phyloP scores from a whole-genome alignment of 2,888 invertebrate genomes.

The Torymus tubicola region DNA sequence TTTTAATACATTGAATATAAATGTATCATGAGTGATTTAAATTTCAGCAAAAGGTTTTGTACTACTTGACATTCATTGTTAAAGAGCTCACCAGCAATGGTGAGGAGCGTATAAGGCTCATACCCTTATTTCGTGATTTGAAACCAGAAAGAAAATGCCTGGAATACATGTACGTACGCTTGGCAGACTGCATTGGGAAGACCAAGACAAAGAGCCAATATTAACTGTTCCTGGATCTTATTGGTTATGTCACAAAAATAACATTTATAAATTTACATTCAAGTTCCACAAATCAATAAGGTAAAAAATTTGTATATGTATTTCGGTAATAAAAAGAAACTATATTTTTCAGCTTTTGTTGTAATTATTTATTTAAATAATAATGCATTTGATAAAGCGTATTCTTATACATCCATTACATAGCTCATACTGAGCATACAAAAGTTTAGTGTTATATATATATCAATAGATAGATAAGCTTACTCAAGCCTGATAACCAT shows the following conservation, averaged over 20 bases:
- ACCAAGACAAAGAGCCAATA: conserved; percentile 66
- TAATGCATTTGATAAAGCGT: too few species aligned
- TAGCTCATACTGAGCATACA: too few species aligned
- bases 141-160: conserved; percentile 75
- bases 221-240: conserved; percentile 73
- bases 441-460: not conserved
- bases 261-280: conserved; percentile 73
- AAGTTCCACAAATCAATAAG: conserved; percentile 69
- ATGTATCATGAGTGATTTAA: not conserved
- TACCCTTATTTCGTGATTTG: conserved; percentile 72
- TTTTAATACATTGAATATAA: conserved; percentile 5
- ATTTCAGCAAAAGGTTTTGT: conserved; percentile 72
- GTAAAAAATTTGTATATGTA: conserved; percentile 58
- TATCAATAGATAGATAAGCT: conserved; percentile 38
- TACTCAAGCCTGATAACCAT: conserved; percentile 27
- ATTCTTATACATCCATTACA: too few species aligned
- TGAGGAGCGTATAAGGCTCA: conserved; percentile 66
- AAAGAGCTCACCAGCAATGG: conserved; percentile 63
- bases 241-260: conserved; percentile 73
- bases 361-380: too few species aligned
- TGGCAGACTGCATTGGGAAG: conserved; percentile 71
- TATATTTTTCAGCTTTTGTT: not conserved
- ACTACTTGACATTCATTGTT: conserved; percentile 71
- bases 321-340: not conserved
- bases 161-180: conserved; percentile 74